These are phyloP conservation scores for Acyrthosiphon pisum DNA, from an alignment of 1,140 invertebrate species.

Conservation along the genomic window DNA sequence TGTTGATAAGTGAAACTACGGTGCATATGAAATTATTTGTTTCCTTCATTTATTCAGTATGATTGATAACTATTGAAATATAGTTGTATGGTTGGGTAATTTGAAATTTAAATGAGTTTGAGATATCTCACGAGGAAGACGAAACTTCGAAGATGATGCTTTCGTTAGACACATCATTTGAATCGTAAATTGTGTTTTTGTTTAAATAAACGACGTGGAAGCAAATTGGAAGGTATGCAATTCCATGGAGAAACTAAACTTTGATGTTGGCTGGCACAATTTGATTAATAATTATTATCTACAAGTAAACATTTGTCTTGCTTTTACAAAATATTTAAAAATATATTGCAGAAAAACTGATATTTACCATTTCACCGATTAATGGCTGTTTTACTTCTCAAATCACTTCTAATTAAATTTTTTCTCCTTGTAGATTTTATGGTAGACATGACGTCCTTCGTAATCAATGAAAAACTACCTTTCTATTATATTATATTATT, in stretches of 20 bases:
- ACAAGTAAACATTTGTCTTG: not conserved
- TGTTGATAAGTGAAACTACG: not conserved
- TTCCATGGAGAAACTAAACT: not conserved
- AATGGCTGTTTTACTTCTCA: not conserved
- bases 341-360: not conserved
- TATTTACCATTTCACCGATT: not conserved
- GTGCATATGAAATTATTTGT: not conserved
- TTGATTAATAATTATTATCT: constrained; percentile 38
- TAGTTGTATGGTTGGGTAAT: not conserved
- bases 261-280: constrained; percentile 25
- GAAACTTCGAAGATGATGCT: constrained; percentile 22
- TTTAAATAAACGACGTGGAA: constrained; percentile 34
- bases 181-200: constrained; percentile 47
- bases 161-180: constrained; percentile 32
- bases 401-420: not conserved
- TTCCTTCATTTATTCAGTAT: constrained; percentile 29
- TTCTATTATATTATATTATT: not conserved
- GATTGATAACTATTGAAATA: constrained; percentile 45
- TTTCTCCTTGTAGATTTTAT: not conserved
- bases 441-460: not conserved
- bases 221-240: constrained; percentile 41
- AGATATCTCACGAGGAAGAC: not conserved
- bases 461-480: not conserved
- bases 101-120: constrained; percentile 48
- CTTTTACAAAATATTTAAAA: not conserved